Conservation (phyloP, 1,140 invertebrate species). For the Drosophila erecta region DNA sequence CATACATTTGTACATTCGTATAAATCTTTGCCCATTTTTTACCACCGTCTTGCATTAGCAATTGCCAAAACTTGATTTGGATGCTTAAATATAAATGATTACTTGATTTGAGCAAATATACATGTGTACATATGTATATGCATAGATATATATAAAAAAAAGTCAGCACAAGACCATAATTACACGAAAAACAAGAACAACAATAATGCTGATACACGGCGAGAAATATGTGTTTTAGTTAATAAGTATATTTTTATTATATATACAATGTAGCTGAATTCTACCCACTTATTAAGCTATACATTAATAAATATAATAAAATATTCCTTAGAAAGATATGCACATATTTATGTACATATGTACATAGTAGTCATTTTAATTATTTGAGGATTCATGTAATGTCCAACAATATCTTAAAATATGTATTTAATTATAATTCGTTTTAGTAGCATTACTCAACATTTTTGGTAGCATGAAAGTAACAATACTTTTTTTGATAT, state of each 20-base stretch:
- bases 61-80: slow-evolving; percentile 74
- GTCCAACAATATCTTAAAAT: too few relatives aligned
- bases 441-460: too few relatives aligned
- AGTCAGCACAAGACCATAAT: slow-evolving; percentile 19
- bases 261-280: too few relatives aligned
- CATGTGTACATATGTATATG: not conserved
- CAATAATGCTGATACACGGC: slow-evolving; percentile 18
- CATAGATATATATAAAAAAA: not conserved
- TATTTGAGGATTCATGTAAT: too few relatives aligned
- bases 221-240: not conserved
- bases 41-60: slow-evolving; percentile 61
- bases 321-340: too few relatives aligned
- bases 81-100: slow-evolving; percentile 78
- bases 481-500: too few relatives aligned
- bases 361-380: too few relatives aligned
- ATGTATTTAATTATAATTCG: too few relatives aligned
- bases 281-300: too few relatives aligned
- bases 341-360: too few relatives aligned
- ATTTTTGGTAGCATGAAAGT: too few relatives aligned
- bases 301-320: too few relatives aligned
- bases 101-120: slow-evolving; percentile 58
- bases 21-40: slow-evolving; percentile 61
- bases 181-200: slow-evolving; percentile 31
- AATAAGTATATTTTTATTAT: not conserved
- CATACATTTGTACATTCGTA: slow-evolving; percentile 25